These are phyloP conservation scores for Hirtodrosophila confusa DNA, from an alignment of 2,888 invertebrate species.

Conservation along the genomic window DNA sequence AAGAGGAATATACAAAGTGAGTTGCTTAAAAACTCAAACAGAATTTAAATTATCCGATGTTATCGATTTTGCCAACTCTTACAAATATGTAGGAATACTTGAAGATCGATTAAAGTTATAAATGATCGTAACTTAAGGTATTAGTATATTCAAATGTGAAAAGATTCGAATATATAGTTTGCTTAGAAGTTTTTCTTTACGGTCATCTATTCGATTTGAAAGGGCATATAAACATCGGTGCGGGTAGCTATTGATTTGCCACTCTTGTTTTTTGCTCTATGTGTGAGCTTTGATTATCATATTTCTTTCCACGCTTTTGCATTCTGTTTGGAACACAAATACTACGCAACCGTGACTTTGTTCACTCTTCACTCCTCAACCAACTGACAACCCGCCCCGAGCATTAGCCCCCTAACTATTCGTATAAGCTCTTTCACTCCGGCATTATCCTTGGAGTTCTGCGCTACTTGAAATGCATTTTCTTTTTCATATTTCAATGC, in stretches of 20 bases:
- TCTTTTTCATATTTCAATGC: slow-evolving; percentile 61
- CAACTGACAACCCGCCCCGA: background rate
- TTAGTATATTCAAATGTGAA: no score
- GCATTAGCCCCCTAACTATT: background rate
- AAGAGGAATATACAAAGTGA: no score
- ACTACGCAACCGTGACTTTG: slow-evolving; percentile 17
- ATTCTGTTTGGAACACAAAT: slow-evolving; percentile 45
- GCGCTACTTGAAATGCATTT: slow-evolving; percentile 66
- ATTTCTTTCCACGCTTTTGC: slow-evolving; percentile 61
- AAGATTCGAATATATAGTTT: background rate
- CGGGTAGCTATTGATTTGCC: background rate
- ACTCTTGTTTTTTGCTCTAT: slow-evolving; percentile 25
- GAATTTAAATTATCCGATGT: no score
- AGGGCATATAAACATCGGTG: slow-evolving; percentile 28
- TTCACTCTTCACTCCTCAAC: no score
- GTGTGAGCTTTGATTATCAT: slow-evolving; percentile 71
- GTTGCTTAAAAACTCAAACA: no score
- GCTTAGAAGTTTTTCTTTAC: no score
- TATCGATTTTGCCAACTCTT: no score
- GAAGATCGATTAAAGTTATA: no score
- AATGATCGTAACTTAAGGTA: no score
- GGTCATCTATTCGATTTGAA: background rate
- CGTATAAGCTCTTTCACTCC: slow-evolving; percentile 17
- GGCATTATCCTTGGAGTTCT: slow-evolving; percentile 54
- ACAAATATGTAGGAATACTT: no score